phyloP scores from a whole-genome alignment of 1,140 invertebrate species.

The Agrilus planipennis region DNA sequence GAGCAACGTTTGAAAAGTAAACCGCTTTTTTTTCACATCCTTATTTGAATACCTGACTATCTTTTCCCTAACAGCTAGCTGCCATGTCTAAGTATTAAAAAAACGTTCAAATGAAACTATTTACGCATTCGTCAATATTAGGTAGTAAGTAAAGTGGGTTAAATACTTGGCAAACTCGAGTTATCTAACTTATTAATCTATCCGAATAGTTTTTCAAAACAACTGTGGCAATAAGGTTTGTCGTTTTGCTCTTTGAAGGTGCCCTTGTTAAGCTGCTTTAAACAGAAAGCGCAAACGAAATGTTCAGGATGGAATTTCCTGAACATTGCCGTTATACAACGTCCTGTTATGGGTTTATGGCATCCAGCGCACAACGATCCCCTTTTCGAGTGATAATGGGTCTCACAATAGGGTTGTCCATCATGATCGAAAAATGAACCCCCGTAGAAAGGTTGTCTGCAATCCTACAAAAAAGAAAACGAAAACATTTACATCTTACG shows the following conservation, averaged over 20 bases:
- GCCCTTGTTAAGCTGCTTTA: constrained; percentile 93
- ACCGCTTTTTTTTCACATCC: too few species aligned
- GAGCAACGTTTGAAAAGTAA: too few species aligned
- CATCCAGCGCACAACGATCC: constrained; percentile 95
- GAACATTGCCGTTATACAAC: constrained; percentile 98
- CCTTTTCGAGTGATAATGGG: constrained; percentile 92
- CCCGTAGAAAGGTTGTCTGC: constrained; percentile 82
- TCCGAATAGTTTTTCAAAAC: constrained; percentile 94
- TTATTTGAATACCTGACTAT: too few species aligned
- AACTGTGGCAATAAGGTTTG: constrained; percentile 95
- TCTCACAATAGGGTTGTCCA: constrained; percentile 93
- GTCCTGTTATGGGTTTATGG: constrained; percentile 92
- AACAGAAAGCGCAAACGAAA: constrained; percentile 95
- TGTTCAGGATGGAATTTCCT: constrained; percentile 98
- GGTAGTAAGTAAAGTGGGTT: too few species aligned
- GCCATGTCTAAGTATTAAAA: too few species aligned
- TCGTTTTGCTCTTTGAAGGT: constrained; percentile 98
- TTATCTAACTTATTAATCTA: too few species aligned
- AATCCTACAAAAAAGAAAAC: constrained; percentile 66
- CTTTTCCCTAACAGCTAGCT: too few species aligned
- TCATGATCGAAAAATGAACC: constrained; percentile 95
- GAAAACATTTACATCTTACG: too few species aligned
- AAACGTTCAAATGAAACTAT: too few species aligned
- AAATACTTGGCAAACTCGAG: too few species aligned
- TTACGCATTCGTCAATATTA: too few species aligned